phyloP scores from a whole-genome alignment of 2,888 invertebrate genomes.

The Acrocyrtus sp. region DNA sequence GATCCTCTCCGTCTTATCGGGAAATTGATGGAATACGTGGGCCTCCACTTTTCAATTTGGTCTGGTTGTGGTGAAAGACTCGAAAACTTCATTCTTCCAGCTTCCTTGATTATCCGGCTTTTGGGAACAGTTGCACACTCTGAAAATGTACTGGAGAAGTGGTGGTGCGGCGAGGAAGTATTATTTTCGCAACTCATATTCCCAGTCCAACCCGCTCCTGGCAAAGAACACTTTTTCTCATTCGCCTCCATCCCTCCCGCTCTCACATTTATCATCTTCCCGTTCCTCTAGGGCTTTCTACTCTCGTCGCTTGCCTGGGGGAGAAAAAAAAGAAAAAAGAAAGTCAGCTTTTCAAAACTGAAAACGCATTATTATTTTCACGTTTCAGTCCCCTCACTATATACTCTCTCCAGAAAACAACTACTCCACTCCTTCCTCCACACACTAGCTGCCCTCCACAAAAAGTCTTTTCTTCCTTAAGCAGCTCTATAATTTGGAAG shows the following conservation, averaged over 20 bases:
- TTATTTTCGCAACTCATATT: slow-evolving; percentile 31
- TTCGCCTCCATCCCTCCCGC: slow-evolving; percentile 20
- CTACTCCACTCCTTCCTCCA: neutral
- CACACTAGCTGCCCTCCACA: too few relatives aligned
- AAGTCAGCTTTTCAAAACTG: slow-evolving; percentile 49
- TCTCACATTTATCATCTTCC: slow-evolving; percentile 47
- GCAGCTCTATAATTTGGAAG: too few relatives aligned
- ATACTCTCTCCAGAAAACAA: too few relatives aligned
- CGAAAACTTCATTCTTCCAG: slow-evolving; percentile 28
- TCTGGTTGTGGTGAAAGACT: slow-evolving; percentile 45
- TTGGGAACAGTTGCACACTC: neutral
- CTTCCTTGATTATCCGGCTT: slow-evolving; percentile 13
- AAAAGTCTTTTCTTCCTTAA: too few relatives aligned
- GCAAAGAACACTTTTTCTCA: slow-evolving; percentile 35
- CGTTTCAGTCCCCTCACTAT: too few relatives aligned
- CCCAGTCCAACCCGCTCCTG: slow-evolving; percentile 20
- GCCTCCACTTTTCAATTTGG: slow-evolving; percentile 16
- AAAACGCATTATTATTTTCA: slow-evolving; percentile 40
- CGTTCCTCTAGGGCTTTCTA: slow-evolving; percentile 44
- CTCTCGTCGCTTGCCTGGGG: slow-evolving; percentile 31
- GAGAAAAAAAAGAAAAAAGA: slow-evolving; percentile 42
- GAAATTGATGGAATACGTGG: slow-evolving; percentile 16
- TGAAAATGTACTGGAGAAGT: neutral
- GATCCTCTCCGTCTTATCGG: slow-evolving; percentile 9
- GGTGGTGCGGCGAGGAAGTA: neutral